These are phyloP conservation scores for Cherax destructor DNA, from an alignment of 1,140 invertebrate species.

Conservation along the genomic window DNA sequence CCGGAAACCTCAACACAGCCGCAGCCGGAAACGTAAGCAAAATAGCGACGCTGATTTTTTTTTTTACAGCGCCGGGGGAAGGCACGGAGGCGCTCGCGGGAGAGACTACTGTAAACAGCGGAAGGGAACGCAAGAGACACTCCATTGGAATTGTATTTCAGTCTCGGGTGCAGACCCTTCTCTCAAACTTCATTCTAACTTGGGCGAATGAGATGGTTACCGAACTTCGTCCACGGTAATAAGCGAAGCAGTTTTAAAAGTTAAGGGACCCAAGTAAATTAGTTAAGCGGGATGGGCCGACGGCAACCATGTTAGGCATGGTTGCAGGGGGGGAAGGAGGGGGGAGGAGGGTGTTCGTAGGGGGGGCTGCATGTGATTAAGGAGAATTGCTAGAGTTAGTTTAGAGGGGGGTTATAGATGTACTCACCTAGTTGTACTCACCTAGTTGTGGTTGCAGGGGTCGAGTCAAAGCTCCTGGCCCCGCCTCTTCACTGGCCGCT, in stretches of 20 bases:
- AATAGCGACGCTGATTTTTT: no score
- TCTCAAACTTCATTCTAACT: constrained; percentile 49
- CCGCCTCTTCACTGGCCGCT: no score
- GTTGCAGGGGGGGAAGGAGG: no score
- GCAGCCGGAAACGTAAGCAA: no score
- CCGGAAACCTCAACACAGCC: no score
- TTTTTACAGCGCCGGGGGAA: no score
- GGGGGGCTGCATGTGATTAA: constrained; percentile 48
- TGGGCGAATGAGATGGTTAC: constrained; percentile 50
- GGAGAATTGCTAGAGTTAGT: constrained; percentile 22
- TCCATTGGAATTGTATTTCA: constrained; percentile 23
- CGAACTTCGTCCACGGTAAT: constrained; percentile 57
- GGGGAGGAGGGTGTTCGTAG: not conserved
- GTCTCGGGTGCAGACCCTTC: not conserved
- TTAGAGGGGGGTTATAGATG: constrained; percentile 23
- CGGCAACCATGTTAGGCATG: constrained; percentile 49
- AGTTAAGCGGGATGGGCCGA: constrained; percentile 42
- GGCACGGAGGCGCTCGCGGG: no score
- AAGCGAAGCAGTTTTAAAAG: constrained; percentile 63
- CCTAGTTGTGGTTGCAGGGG: no score
- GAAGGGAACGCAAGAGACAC: not conserved
- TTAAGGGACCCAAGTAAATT: constrained; percentile 55
- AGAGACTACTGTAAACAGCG: not conserved
- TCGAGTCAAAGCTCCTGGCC: no score
- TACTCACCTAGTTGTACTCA: no score